Evolutionary conservation across 1,140 invertebrate genomes (phyloP).

Genomic region (Dreissena rostriformis): DNA sequence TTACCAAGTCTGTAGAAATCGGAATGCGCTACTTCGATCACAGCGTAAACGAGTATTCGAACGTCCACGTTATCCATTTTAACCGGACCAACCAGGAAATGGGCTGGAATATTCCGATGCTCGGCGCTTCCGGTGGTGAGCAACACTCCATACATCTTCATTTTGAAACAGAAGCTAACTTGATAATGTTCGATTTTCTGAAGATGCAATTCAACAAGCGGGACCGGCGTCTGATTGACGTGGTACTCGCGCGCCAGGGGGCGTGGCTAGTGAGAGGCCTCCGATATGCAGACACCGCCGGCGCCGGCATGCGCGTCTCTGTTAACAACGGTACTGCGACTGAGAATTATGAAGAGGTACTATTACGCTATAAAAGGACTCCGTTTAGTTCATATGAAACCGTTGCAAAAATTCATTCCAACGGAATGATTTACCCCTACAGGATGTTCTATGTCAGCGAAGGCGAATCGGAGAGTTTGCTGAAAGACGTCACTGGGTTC

Average conservation of each 20-base stretch:
- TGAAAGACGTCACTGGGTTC: slow-evolving; percentile 44
- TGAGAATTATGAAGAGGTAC: slow-evolving; percentile 16
- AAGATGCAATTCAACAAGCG: slow-evolving; percentile 38
- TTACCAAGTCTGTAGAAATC: slow-evolving; percentile 39
- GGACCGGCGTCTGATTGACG: slow-evolving; percentile 21
- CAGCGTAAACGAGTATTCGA: slow-evolving; percentile 12
- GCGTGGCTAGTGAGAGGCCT: slow-evolving; percentile 29
- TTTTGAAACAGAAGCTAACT: slow-evolving; percentile 40
- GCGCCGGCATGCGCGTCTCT: slow-evolving; percentile 13
- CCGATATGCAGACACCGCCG: background rate
- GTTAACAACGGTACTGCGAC: slow-evolving; percentile 1
- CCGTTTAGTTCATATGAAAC: slow-evolving; percentile 33
- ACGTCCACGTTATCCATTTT: slow-evolving; percentile 25
- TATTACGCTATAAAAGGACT: slow-evolving; percentile 15
- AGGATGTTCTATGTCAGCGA: slow-evolving; percentile 14
- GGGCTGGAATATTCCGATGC: slow-evolving; percentile 46
- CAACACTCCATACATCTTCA: slow-evolving; percentile 25
- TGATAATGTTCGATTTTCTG: slow-evolving; percentile 53
- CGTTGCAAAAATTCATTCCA: slow-evolving; percentile 4
- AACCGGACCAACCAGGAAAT: slow-evolving; percentile 27
- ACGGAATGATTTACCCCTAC: slow-evolving; percentile 46
- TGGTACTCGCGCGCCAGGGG: background rate
- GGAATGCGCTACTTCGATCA: slow-evolving; percentile 44
- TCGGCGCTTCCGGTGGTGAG: slow-evolving; percentile 10
- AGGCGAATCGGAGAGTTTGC: background rate